phyloP scores from a whole-genome alignment of 92 coral and sea anemone species.

The Zoanthus sansibaricus region DNA sequence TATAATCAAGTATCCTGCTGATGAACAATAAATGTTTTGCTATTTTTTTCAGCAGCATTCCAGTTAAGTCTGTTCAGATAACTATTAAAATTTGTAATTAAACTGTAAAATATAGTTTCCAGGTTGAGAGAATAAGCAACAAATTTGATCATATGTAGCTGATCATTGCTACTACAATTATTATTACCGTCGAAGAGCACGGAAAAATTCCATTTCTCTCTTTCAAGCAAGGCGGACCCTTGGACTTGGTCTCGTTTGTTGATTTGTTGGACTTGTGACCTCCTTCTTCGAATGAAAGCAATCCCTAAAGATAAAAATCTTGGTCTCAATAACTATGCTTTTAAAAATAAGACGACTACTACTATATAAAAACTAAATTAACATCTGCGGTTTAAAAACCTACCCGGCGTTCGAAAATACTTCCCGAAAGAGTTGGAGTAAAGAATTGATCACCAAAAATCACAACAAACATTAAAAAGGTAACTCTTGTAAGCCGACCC shows the following conservation, averaged over 20 bases:
- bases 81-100: no score
- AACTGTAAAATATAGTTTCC: not conserved
- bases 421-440: conserved; percentile 51
- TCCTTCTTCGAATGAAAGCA: conserved; percentile 27
- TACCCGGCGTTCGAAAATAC: conserved; percentile 64
- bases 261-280: not conserved
- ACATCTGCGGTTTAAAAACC: conserved; percentile 1
- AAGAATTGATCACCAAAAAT: conserved; percentile 52
- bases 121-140: not conserved
- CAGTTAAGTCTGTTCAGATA: no score
- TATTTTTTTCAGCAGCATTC: no score
- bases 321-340: not conserved
- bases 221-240: conserved; percentile 57
- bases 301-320: conserved; percentile 28
- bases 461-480: conserved; percentile 36
- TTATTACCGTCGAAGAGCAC: conserved; percentile 84
- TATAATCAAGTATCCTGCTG: no score
- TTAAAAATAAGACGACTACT: not conserved
- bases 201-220: conserved; percentile 71
- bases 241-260: not conserved
- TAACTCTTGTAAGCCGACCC: conserved; percentile 29
- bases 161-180: not conserved
- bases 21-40: no score
- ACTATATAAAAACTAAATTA: not conserved
- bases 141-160: not conserved